These are phyloP conservation scores for Nothobranchius kuhntae DNA, from an alignment of 2,113 vertebrate genomes.

Conservation along the genomic window DNA sequence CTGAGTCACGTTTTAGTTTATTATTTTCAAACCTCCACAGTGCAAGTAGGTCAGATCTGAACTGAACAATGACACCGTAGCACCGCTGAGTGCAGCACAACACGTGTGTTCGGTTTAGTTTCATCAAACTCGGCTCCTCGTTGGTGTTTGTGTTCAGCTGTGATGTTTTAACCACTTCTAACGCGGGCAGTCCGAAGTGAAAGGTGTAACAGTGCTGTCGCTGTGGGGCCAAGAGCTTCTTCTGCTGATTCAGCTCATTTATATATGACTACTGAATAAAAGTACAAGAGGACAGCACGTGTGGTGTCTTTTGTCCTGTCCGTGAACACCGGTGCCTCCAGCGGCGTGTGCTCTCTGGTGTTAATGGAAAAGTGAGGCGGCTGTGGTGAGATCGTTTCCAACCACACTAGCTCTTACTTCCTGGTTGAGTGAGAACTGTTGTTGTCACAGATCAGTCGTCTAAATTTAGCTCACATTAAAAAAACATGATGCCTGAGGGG, in stretches of 20 bases:
- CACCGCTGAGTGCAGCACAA: slow-evolving; percentile 27
- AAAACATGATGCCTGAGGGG: neutral
- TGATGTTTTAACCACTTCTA: slow-evolving; percentile 48
- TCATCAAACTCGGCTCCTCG: slow-evolving; percentile 32
- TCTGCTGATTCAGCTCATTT: slow-evolving; percentile 80
- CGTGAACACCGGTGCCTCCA: neutral
- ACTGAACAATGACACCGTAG: neutral
- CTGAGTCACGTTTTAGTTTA: slow-evolving; percentile 20
- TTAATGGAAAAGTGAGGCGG: slow-evolving; percentile 48
- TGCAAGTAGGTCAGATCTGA: neutral
- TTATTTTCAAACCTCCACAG: slow-evolving; percentile 19
- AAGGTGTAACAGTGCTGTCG: slow-evolving; percentile 40
- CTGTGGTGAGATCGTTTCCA: slow-evolving; percentile 66
- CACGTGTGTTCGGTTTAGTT: neutral
- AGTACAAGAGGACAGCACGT: slow-evolving; percentile 62
- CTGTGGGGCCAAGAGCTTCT: slow-evolving; percentile 45
- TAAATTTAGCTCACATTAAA: slow-evolving; percentile 60
- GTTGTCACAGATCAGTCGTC: slow-evolving; percentile 24
- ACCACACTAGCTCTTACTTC: slow-evolving; percentile 59
- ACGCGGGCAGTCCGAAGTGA: slow-evolving; percentile 52
- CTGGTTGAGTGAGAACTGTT: slow-evolving; percentile 2
- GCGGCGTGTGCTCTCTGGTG: neutral
- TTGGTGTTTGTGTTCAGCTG: slow-evolving; percentile 53
- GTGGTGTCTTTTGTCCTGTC: slow-evolving; percentile 9
- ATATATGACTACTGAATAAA: slow-evolving; percentile 92